These are phyloP conservation scores for Trochalopteron elliotii DNA, from an alignment of 2,113 vertebrate species.

Conservation along the genomic window DNA sequence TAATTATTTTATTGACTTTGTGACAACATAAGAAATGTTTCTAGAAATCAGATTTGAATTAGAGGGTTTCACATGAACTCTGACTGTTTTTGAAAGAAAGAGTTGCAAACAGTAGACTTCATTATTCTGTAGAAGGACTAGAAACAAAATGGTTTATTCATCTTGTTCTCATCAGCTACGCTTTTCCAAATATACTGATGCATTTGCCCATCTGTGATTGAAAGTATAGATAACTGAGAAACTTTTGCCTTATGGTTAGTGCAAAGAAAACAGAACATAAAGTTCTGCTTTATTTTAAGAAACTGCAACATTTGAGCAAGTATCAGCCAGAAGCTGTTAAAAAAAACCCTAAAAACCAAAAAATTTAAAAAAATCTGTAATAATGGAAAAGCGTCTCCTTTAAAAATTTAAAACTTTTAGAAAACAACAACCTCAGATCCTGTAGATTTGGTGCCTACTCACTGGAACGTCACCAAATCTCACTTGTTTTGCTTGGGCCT, in stretches of 20 bases:
- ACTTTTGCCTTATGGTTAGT: neutral
- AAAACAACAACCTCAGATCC: neutral
- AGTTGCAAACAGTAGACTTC: neutral
- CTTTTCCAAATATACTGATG: neutral
- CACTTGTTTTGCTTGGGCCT: constrained; percentile 59
- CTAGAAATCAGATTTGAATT: neutral
- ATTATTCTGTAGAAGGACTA: neutral
- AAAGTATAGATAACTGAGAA: neutral
- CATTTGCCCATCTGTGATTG: neutral
- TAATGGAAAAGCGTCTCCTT: neutral
- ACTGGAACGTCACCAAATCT: constrained; percentile 45
- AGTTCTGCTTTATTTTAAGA: neutral
- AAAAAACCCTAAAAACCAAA: neutral
- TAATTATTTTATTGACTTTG: neutral
- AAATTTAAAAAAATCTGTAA: neutral
- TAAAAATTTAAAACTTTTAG: neutral
- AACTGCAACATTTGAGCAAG: neutral
- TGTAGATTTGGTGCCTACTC: constrained; percentile 30
- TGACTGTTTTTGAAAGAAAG: neutral
- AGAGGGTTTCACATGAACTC: neutral
- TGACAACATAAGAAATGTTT: neutral
- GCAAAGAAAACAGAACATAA: neutral
- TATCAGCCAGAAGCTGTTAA: neutral
- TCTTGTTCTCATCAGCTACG: neutral
- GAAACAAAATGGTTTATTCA: neutral